Base-by-base conservation (phyloP, 2,113 vertebrate species). In the Xenus cinereus region DNA sequence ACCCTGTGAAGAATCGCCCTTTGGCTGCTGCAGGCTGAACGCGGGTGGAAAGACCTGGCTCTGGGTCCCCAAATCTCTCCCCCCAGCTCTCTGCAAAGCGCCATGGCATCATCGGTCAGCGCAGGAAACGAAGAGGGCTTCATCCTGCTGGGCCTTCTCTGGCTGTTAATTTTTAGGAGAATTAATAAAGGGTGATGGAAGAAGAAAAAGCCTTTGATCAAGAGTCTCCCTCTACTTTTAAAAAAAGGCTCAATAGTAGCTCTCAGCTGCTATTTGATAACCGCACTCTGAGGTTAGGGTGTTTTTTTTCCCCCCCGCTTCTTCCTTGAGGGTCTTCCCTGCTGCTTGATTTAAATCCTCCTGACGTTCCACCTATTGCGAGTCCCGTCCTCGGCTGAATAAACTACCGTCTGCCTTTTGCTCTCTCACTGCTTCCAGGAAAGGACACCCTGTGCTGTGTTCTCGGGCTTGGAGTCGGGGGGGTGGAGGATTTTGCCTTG, bases 321-420 rank as follows among this genome's bases (percentile, higher is more conserved):
- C 66, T 88, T 60, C 72, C 80, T 92, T 83, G 60, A 84, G 90
- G 87, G 59, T 84, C 59, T 51, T 68, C 63, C 79, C 68, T 56
- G 84, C 81, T 77, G 86, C 39, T 80, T 88, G 86, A 96, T 96
- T 97, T 98, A 97, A 97, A 88, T 85, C 92, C 91, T 96, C 94
- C 94, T 97, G 95, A 96, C 96, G 10, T 89, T 88, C 87, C 91
- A 90, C 91, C 91, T 94, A 94, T 90, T 93, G 89, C 81, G n/a
- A 95, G 50, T 35, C 84, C 84, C 14, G 9, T 95, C 94, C 71
- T 88, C 33, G 6, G 93, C 86, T 94, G 92, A 96, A 90, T 64
- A 91, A 91, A 93, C 72, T 83, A 54, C 43, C 3, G 15, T 35
- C 91, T 85, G 94, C 89, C 81, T 91, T 92, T 91, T 93, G 66